phyloP scores from a whole-genome alignment of 1,140 invertebrate genomes.

The Proales similis region DNA sequence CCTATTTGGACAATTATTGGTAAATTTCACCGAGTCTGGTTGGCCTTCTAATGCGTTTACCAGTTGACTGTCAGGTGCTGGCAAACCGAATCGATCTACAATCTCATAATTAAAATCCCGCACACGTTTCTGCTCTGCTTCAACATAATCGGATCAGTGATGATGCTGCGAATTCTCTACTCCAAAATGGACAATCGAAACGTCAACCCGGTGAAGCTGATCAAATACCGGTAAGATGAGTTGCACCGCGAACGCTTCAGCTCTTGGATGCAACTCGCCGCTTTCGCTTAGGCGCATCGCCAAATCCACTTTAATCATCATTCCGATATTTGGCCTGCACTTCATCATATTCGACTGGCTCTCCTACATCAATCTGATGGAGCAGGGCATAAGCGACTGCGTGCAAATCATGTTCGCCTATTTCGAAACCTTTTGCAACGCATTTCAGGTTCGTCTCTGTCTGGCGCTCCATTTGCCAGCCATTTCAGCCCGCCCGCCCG shows the following conservation, averaged over 20 bases:
- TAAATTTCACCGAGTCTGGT: neutral
- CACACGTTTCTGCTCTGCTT: conserved; percentile 19
- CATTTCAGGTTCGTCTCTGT: conserved; percentile 37
- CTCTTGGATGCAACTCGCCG: too few species aligned
- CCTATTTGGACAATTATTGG: conserved; percentile 24
- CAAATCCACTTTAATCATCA: conserved; percentile 33
- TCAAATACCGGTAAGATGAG: conserved; percentile 28
- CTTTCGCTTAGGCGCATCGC: conserved; percentile 7
- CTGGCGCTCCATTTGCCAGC: too few species aligned
- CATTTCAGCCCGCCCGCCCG: too few species aligned
- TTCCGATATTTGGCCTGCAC: conserved; percentile 36
- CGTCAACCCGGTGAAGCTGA: conserved; percentile 13
- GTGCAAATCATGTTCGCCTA: neutral
- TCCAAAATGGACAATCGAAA: conserved; percentile 23
- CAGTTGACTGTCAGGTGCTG: conserved; percentile 6
- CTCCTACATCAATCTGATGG: neutral
- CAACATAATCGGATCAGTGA: conserved; percentile 3
- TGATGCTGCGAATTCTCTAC: conserved; percentile 24
- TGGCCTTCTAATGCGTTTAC: neutral
- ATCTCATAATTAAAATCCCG: conserved; percentile 31
- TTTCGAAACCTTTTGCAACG: conserved; percentile 11
- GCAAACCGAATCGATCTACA: conserved; percentile 31
- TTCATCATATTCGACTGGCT: conserved; percentile 29
- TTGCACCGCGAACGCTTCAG: neutral
- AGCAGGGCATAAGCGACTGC: conserved; percentile 9